Conservation (phyloP, 2,113 vertebrate species). For the Xiphorhynchus elegans region DNA sequence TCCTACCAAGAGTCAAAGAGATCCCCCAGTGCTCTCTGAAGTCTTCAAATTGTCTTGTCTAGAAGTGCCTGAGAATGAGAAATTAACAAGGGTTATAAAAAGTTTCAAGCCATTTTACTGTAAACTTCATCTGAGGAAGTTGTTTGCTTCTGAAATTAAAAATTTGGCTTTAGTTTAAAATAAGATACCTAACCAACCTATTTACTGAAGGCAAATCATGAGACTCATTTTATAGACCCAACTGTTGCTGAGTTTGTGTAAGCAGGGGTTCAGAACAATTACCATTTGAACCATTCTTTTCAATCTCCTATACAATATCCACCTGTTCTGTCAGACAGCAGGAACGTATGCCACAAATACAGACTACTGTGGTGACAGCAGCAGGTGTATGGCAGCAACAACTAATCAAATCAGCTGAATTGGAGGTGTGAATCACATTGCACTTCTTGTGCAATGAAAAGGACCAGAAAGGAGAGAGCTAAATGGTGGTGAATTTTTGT, state of each 20-base stretch:
- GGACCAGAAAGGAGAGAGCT: neutral
- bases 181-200: neutral
- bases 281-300: constrained; percentile 58
- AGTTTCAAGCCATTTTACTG: neutral
- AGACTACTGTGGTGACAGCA: constrained; percentile 53
- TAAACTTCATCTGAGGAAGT: neutral
- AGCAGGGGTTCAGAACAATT: constrained; percentile 53
- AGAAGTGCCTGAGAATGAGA: neutral
- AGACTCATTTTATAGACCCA: constrained; percentile 1
- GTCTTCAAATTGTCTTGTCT: neutral
- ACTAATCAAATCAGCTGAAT: constrained; percentile 58
- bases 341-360: constrained; percentile 39
- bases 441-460: constrained; percentile 3
- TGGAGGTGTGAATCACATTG: constrained; percentile 8
- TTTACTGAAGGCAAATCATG: constrained; percentile 1
- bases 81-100: neutral
- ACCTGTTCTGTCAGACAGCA: constrained; percentile 61
- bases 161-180: neutral
- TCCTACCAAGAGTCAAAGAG: constrained; percentile 48
- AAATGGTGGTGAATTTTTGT: neutral
- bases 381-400: constrained; percentile 55
- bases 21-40: neutral
- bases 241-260: constrained; percentile 1
- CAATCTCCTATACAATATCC: constrained; percentile 54
- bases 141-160: neutral